Evolutionary conservation across 2,888 invertebrate species (phyloP).

Genomic region (Standfussiana lucernea): DNA sequence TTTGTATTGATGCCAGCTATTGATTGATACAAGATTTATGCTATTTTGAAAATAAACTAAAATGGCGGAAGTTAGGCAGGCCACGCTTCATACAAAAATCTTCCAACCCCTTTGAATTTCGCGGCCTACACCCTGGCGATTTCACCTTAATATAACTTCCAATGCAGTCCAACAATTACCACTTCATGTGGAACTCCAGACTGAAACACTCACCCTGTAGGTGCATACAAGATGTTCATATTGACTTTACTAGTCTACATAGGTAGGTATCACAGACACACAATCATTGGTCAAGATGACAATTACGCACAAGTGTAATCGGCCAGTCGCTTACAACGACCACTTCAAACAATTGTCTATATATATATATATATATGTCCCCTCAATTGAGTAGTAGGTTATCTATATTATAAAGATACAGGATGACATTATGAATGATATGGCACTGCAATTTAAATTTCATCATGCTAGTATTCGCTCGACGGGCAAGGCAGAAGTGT

Average conservation of each 20-base stretch:
- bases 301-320: slow-evolving; percentile 56
- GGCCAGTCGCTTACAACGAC: slow-evolving; percentile 35
- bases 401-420: neutral
- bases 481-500: neutral
- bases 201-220: too few relatives aligned
- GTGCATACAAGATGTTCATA: neutral
- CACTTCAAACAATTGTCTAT: slow-evolving; percentile 52
- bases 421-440: neutral
- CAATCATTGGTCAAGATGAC: slow-evolving; percentile 44
- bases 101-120: too few relatives aligned
- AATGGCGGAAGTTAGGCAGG: too few relatives aligned
- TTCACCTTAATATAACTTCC: too few relatives aligned
- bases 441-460: neutral
- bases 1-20: too few relatives aligned
- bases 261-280: neutral
- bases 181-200: too few relatives aligned
- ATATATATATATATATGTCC: neutral
- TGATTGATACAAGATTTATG: too few relatives aligned
- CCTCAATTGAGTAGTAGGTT: slow-evolving; percentile 23
- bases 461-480: neutral
- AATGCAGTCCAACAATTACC: too few relatives aligned
- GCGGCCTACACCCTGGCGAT: too few relatives aligned
- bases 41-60: too few relatives aligned
- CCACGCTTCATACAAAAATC: too few relatives aligned
- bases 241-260: neutral